A percentile compares a stretch with the other conserved stretches of the same genome.
These are phyloP conservation scores for Drosophila neonasuta DNA, from an alignment of 2,888 invertebrate species.

Conservation along the genomic window DNA sequence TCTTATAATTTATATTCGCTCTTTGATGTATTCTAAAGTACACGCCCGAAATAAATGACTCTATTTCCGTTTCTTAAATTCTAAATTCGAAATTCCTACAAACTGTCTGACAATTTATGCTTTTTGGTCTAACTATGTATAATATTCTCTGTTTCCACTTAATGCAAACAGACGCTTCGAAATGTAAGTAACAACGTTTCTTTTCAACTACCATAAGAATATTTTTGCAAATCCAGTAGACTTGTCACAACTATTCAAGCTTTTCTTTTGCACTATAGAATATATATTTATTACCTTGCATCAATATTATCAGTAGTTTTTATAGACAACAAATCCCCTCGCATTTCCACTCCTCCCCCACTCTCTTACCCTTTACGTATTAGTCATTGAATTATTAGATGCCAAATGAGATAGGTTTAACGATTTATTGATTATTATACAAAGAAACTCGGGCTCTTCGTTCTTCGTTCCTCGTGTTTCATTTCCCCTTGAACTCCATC, in stretches of 20 bases:
- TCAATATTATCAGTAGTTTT: slow-evolving; percentile 35
- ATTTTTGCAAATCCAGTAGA: slow-evolving; percentile 28
- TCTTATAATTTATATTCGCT: slow-evolving; percentile 27
- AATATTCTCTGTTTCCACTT: slow-evolving; percentile 69
- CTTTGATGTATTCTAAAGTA: slow-evolving; percentile 50
- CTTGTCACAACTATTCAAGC: slow-evolving; percentile 13
- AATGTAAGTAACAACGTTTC: slow-evolving; percentile 80
- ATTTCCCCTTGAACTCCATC: background rate
- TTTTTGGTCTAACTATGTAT: slow-evolving; percentile 27
- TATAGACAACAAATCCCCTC: slow-evolving; percentile 23
- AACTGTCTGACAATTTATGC: slow-evolving; percentile 14
- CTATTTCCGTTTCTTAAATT: slow-evolving; percentile 35
- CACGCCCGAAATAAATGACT: slow-evolving; percentile 42
- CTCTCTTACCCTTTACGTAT: background rate
- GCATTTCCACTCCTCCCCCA: background rate
- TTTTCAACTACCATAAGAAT: slow-evolving; percentile 9
- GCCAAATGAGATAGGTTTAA: slow-evolving; percentile 7
- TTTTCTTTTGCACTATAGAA: slow-evolving; percentile 22
- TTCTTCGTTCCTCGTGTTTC: no score
- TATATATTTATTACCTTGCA: slow-evolving; percentile 26
- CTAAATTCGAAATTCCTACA: slow-evolving; percentile 3
- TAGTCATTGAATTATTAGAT: slow-evolving; percentile 18
- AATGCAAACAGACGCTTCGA: slow-evolving; percentile 81
- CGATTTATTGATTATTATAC: slow-evolving; percentile 36
- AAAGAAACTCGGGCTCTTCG: slow-evolving; percentile 8